Conservation (phyloP, 2,888 invertebrate species). For the Acrocyrtus sp. region DNA sequence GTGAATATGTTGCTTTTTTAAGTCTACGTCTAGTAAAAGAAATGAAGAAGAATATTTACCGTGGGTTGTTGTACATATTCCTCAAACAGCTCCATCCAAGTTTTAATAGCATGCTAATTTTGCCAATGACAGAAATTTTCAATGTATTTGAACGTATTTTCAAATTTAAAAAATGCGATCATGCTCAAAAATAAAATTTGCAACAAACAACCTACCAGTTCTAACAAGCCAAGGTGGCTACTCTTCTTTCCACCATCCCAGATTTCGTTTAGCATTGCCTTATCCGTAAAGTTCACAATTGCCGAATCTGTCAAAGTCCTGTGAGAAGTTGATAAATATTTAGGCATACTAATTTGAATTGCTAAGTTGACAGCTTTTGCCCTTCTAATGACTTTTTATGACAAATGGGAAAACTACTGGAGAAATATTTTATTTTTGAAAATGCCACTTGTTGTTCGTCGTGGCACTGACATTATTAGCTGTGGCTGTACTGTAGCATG, state of each 20-base stretch:
- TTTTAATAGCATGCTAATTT: constrained; percentile 25
- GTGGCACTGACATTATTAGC: too few species aligned
- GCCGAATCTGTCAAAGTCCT: constrained; percentile 8
- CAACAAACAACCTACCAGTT: constrained; percentile 16
- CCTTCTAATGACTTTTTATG: too few species aligned
- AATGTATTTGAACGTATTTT: background rate
- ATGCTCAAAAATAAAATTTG: too few species aligned
- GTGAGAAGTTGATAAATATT: background rate
- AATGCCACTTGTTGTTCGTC: too few species aligned
- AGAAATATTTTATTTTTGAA: too few species aligned
- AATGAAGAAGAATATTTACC: too few species aligned
- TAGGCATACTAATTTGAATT: background rate
- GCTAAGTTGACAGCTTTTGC: too few species aligned
- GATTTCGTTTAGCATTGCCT: background rate
- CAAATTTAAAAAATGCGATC: background rate
- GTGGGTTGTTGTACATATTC: too few species aligned
- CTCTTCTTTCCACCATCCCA: background rate
- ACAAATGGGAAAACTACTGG: too few species aligned
- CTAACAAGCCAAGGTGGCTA: constrained; percentile 2
- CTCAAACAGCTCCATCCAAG: constrained; percentile 17
- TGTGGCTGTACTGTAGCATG: too few species aligned
- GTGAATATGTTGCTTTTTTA: too few species aligned
- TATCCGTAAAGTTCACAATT: constrained; percentile 32
- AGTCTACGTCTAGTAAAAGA: too few species aligned
- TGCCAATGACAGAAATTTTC: background rate